Evolutionary conservation across 2,113 vertebrate species (phyloP).

Genomic region (Rhodinocichla rosea): DNA sequence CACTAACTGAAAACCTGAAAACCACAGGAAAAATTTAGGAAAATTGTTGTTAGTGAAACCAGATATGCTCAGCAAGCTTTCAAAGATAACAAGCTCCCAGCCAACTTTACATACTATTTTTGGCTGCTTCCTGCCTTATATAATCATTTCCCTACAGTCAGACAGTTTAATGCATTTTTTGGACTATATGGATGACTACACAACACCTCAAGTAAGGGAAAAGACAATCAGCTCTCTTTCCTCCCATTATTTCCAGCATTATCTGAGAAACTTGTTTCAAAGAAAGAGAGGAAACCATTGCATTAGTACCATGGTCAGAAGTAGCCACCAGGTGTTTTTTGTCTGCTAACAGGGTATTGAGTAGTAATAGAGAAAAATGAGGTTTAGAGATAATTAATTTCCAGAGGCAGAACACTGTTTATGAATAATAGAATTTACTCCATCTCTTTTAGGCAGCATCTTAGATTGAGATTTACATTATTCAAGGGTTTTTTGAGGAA

Average conservation of each 20-base stretch:
- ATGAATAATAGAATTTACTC: constrained; percentile 33
- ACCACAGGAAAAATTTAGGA: background rate
- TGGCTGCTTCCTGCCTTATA: background rate
- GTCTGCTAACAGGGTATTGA: background rate
- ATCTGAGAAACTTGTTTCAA: background rate
- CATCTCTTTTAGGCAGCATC: background rate
- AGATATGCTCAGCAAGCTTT: background rate
- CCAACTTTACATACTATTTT: background rate
- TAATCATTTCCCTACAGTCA: background rate
- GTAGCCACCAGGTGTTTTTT: background rate
- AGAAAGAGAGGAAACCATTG: background rate
- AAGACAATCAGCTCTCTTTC: background rate
- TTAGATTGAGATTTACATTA: constrained; percentile 25
- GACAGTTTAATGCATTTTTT: background rate
- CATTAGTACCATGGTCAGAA: background rate
- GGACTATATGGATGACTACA: background rate
- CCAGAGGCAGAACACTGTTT: background rate
- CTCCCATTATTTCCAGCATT: background rate
- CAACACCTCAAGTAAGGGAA: background rate
- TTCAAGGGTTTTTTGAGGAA: background rate
- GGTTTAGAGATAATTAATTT: background rate
- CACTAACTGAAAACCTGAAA: background rate
- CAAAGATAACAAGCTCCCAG: background rate
- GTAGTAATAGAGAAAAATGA: background rate
- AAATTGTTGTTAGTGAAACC: background rate